Evolutionary conservation across 1,140 invertebrate genomes (phyloP).

Genomic region (Anastatus disparis): DNA sequence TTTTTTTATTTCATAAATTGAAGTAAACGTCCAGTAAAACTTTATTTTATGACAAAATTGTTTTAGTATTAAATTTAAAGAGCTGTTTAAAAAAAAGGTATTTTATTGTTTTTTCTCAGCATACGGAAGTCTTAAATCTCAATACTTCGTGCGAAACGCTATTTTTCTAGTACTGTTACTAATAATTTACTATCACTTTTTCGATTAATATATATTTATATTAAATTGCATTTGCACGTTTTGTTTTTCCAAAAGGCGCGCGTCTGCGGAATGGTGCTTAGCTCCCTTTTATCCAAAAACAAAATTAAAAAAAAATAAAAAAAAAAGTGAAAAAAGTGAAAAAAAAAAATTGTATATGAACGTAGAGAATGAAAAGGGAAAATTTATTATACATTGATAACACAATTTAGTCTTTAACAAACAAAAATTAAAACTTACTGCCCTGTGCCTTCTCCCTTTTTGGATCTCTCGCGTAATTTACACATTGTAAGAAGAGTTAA

Average conservation of each 20-base stretch:
- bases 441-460: conserved; percentile 59
- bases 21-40: no score
- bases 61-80: no score
- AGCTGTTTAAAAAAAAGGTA: no score
- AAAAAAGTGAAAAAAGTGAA: conserved; percentile 16
- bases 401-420: neutral
- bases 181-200: no score
- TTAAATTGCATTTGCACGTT: conserved; percentile 6
- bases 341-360: no score
- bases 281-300: conserved; percentile 16
- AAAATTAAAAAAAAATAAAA: conserved; percentile 13
- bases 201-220: neutral
- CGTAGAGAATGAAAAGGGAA: conserved; percentile 33
- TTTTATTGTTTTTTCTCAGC: no score
- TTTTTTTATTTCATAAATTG: no score
- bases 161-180: no score
- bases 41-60: no score
- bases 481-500: conserved; percentile 32
- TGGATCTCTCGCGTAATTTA: conserved; percentile 36
- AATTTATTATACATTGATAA: conserved; percentile 6
- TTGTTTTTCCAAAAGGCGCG: neutral
- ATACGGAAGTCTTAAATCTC: no score
- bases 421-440: conserved; percentile 42
- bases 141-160: no score
- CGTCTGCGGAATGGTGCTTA: conserved; percentile 16